These are phyloP conservation scores for Ochotona curzoniae DNA, from an alignment of 2,113 vertebrate species.

Conservation along the genomic window DNA sequence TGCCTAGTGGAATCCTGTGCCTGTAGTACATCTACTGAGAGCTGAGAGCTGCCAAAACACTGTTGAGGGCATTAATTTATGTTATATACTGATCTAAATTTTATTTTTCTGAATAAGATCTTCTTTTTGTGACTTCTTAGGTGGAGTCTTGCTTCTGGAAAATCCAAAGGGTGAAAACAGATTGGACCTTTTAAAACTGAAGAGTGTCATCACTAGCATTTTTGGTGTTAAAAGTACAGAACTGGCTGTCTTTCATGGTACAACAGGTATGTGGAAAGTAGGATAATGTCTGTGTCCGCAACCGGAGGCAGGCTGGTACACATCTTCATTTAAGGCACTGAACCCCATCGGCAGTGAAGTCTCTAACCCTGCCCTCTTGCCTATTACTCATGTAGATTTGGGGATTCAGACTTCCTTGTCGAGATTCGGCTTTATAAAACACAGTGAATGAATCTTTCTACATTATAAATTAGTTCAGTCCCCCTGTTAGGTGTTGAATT, in stretches of 20 bases:
- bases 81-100: not conserved
- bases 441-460: not conserved
- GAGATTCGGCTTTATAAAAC: conserved; percentile 17
- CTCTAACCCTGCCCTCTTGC: not conserved
- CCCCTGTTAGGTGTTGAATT: not conserved
- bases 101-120: not conserved
- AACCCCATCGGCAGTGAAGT: not conserved
- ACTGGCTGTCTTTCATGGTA: conserved; percentile 89
- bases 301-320: accelerated
- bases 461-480: not conserved
- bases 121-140: conserved; percentile 83
- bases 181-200: conserved; percentile 88
- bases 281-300: not conserved
- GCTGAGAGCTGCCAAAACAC: not conserved
- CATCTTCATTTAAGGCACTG: not conserved
- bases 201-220: conserved; percentile 89
- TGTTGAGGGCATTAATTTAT: not conserved
- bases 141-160: conserved; percentile 94
- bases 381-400: not conserved
- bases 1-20: not conserved
- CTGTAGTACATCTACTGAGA: not conserved
- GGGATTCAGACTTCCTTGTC: not conserved
- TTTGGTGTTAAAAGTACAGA: conserved; percentile 88
- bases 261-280: conserved; percentile 86
- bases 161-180: conserved; percentile 95